phyloP scores from a whole-genome alignment of 2,113 vertebrate genomes.

The Turnix velox region DNA sequence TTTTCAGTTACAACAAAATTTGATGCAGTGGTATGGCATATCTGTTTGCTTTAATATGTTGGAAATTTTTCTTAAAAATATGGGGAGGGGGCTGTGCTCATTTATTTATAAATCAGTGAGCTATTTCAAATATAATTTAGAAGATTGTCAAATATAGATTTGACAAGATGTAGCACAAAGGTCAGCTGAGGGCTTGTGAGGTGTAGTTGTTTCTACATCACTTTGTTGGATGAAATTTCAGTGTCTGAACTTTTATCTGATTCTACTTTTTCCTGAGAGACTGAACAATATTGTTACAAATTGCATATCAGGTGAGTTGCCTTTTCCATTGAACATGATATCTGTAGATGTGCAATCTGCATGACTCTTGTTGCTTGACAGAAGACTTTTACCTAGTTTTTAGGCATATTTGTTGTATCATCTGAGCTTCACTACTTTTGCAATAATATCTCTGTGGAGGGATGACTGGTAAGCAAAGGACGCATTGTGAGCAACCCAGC shows the following conservation, averaged over 20 bases:
- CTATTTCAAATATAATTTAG: no score
- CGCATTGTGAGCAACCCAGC: no score
- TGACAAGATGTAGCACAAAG: background rate
- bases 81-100: background rate
- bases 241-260: background rate
- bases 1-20: conserved; percentile 18
- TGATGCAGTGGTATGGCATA: background rate
- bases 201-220: background rate
- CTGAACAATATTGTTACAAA: background rate
- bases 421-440: background rate
- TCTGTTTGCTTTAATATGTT: background rate
- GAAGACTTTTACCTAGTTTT: background rate
- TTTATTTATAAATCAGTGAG: background rate
- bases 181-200: background rate
- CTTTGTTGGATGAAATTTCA: background rate
- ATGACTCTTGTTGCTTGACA: background rate
- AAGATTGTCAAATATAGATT: no score
- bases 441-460: background rate
- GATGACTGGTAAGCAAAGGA: no score
- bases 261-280: background rate
- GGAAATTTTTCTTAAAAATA: background rate
- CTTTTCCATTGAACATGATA: background rate
- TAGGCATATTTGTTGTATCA: background rate
- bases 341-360: background rate
- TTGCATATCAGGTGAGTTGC: background rate